phyloP scores from a whole-genome alignment of 2,113 vertebrate species.

The Nibea coibor region DNA sequence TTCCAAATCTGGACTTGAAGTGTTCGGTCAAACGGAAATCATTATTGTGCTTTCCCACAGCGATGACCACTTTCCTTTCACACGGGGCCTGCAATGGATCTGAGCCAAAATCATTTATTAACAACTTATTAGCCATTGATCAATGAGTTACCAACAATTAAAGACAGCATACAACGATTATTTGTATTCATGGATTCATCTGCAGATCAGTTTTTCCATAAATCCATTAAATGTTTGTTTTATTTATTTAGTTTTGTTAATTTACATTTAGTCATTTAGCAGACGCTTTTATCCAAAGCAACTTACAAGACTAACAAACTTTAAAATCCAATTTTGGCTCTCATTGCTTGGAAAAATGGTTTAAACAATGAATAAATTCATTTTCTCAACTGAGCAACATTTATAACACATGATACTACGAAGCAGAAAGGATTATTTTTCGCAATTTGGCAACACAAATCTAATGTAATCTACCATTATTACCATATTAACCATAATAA shows the following conservation, averaged over 20 bases:
- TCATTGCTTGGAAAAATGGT: neutral
- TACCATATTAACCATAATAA: neutral
- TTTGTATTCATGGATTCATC: neutral
- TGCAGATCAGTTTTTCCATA: neutral
- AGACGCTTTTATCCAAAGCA: no score
- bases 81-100: neutral
- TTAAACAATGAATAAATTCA: neutral
- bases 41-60: slow-evolving; percentile 12
- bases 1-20: slow-evolving; percentile 30
- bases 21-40: slow-evolving; percentile 22
- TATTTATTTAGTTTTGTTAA: neutral
- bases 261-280: no score
- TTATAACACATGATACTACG: neutral
- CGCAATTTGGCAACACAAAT: neutral
- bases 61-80: neutral
- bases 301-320: no score
- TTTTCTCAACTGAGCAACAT: neutral
- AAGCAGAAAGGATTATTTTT: neutral
- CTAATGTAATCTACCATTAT: neutral
- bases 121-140: neutral
- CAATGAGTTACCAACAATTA: neutral
- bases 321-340: no score
- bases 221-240: neutral
- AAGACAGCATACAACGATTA: neutral
- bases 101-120: neutral